Base-by-base conservation (phyloP, 1,140 invertebrate genomes). In the Bicyclus anynana region DNA sequence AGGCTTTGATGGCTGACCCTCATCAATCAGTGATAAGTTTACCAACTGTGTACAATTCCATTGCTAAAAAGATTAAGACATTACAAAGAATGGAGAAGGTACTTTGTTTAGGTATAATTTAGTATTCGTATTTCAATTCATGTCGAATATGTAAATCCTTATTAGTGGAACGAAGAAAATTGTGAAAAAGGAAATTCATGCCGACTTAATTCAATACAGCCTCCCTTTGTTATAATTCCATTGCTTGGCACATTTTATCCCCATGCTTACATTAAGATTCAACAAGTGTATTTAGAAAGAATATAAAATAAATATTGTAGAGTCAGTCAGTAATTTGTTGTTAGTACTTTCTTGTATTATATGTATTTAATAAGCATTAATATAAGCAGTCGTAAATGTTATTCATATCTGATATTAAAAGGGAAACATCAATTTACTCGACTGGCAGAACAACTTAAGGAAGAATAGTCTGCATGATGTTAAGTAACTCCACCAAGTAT, bases 171-270 rank as follows among this genome's bases (percentile, higher is more conserved):
- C 5, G 23, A 3, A 10, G 27, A 2, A 16, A 21, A 44, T 46
- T 40, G 29, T 46, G 27, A 46, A 20, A 47, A 53, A 53, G 20
- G 40, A 44, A 54, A 44, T 35, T 54, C 40, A 42, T 12, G 29
- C 14, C 17, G 21, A 47, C 18, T 29, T 46, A 33, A 53, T 44
- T 16, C 40, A 44, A 54, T 54, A 46, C 40, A 46, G 16, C 40
- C 35, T 46, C 26, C 18, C 18, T 49, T 49, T 49, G 47, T 49
- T 49, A 49, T 2, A 18, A 37, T 37, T 50, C 29, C 29, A 33
- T 33, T 33, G 10, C 29, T n/a, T 12, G 5, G 9, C 27, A 33
- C 29, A 12, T 33, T 33, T 33, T 33, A n/a, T 23, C 7, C 23
- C 3, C 23, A 23, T 23, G 2, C 7, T 7, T 12, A 33, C 29